Base-by-base conservation (phyloP, 2,888 invertebrate genomes). In the Andrena dorsata region DNA sequence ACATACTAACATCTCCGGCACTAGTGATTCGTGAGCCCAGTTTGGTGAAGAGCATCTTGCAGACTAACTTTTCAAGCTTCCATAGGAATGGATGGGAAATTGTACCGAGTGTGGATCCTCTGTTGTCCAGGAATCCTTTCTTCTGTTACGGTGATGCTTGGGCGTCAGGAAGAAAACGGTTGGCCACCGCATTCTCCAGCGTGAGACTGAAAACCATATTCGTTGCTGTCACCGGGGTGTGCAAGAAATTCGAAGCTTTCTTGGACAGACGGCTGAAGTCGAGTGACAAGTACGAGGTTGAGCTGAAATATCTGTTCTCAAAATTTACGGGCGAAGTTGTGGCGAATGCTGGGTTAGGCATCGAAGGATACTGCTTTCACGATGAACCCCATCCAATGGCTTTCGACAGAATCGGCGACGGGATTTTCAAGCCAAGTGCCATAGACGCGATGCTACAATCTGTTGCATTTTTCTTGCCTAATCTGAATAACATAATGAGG, bases 81-180 rank as follows among this genome's bases (percentile, higher is more conserved):
- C 76, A 88, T 0, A 74, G 84, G 0, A 93, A 92, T 51, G 73
- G 30, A 0, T 0, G 88, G 0, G 7, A 35, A 1, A 1, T 91
- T 0, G 75, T 88, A 30, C 68, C 84, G 2, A 28, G 87, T 0
- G 0, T 83, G 0, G 92, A 93, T 74, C 90, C 91, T 0, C 63
- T 93, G 3, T 0, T 90, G 0, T 35, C 83, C 0, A 76, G 80
- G 20, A 92, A 93, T 88, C 92, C 93, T 0, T 92, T 93, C 32
- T 89, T 91, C 68, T 73, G 30, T 6, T 13, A 16, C 0, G 92
- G 90, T 3, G 87, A 90, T 0, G 16, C 28, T 0, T 93, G 93
- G 93, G 73, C 1, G 16, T 5, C 0, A 0, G 65, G 69, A 8
- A 71, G 88, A 4, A 88, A 87, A 10, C 80, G 79, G 0, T 20